Evolutionary conservation across 2,888 invertebrate species (phyloP).

Genomic region (Coelinius sp.): DNA sequence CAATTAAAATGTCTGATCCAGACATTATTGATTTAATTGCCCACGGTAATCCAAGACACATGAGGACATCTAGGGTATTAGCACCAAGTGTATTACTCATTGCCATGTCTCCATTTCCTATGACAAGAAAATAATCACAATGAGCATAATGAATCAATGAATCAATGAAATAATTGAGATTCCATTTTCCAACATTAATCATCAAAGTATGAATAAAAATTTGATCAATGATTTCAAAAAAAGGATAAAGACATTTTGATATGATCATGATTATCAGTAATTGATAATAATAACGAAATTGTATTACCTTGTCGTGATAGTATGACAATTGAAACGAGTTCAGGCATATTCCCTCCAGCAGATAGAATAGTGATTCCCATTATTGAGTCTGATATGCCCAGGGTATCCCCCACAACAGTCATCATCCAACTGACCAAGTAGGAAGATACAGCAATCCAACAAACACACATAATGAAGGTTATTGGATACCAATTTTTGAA

Average conservation of each 20-base stretch:
- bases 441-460: conserved; percentile 88
- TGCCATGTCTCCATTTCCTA: conserved; percentile 88
- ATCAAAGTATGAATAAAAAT: neutral
- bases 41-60: conserved; percentile 90
- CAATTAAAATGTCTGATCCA: conserved; percentile 76
- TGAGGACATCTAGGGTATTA: conserved; percentile 86
- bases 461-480: conserved; percentile 88
- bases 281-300: conserved; percentile 5
- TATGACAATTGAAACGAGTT: conserved; percentile 85
- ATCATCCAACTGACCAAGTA: conserved; percentile 95
- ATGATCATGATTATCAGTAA: neutral
- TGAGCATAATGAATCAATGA: neutral
- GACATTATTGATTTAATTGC: conserved; percentile 80
- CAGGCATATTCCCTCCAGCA: conserved; percentile 92
- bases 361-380: conserved; percentile 94
- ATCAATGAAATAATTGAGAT: neutral
- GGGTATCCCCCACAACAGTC: conserved; percentile 84
- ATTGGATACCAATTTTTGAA: conserved; percentile 79
- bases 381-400: conserved; percentile 87
- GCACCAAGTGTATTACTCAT: conserved; percentile 90
- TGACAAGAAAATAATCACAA: conserved; percentile 60
- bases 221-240: neutral
- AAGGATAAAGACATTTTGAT: neutral
- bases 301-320: conserved; percentile 85
- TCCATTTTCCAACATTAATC: neutral